A percentile compares a stretch with the other conserved stretches of the same genome.
Evolutionary conservation across 2,113 vertebrate species (phyloP).

Genomic region (Mormyrus iriodes): DNA sequence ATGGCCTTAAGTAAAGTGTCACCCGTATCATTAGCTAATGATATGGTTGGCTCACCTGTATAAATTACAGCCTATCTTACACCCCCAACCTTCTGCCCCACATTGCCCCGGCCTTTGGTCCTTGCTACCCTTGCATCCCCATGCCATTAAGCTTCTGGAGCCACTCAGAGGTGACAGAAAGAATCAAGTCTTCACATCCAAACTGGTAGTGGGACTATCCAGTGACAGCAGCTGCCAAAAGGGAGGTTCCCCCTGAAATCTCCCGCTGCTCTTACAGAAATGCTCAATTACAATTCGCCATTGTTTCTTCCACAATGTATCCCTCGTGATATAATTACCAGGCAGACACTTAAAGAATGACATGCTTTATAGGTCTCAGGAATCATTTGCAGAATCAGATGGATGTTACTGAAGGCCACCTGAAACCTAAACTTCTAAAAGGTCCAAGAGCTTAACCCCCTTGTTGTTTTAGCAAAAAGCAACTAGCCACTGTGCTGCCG

Average conservation of each 20-base stretch:
- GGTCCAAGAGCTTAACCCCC: background rate
- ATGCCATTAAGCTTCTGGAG: background rate
- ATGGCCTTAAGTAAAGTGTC: too few species aligned
- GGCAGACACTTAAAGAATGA: background rate
- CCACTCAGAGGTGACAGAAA: background rate
- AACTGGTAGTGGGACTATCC: background rate
- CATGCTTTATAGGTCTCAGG: background rate
- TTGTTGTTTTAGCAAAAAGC: background rate
- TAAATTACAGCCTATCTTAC: background rate
- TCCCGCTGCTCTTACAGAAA: background rate
- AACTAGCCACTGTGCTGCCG: background rate
- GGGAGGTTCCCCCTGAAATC: background rate
- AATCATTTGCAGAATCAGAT: background rate
- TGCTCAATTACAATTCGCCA: background rate
- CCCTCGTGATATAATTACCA: background rate
- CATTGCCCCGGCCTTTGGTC: background rate
- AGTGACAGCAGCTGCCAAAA: background rate
- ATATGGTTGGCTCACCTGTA: background rate
- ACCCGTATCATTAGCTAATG: background rate
- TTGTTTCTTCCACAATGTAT: background rate
- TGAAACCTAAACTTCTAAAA: background rate
- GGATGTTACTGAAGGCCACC: background rate
- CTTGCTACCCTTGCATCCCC: background rate
- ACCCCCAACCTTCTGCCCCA: background rate
- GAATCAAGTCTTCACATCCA: background rate